phyloP scores from a whole-genome alignment of 1,140 invertebrate species.

The Sinella curviseta region DNA sequence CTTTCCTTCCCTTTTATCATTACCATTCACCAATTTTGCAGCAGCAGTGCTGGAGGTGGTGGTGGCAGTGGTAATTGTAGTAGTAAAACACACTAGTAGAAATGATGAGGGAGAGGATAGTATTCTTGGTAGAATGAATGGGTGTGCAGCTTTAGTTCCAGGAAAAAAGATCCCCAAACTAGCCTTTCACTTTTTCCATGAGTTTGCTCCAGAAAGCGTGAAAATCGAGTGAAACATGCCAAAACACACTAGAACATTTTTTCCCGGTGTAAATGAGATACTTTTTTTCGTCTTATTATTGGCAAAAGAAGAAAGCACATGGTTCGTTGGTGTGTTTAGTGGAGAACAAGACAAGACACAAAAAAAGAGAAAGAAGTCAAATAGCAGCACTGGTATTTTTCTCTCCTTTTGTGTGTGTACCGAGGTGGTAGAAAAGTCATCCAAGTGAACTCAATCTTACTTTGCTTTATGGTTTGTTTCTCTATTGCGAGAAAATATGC shows the following conservation, averaged over 20 bases:
- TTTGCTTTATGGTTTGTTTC: conserved; percentile 2
- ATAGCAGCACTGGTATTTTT: background rate
- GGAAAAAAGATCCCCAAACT: background rate
- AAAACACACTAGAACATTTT: background rate
- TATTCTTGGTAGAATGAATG: too few relatives aligned
- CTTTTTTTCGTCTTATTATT: background rate
- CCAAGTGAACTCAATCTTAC: conserved; percentile 16
- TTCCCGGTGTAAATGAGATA: conserved; percentile 15
- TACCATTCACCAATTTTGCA: background rate
- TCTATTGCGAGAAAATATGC: background rate
- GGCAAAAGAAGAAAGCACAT: background rate
- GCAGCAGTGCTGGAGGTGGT: background rate
- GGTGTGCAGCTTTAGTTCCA: too few relatives aligned
- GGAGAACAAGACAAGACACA: background rate
- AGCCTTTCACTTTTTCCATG: background rate
- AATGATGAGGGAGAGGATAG: too few relatives aligned
- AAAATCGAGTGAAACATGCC: conserved; percentile 12
- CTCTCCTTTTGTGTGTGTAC: background rate
- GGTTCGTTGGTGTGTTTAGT: background rate
- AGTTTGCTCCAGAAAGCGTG: conserved; percentile 10
- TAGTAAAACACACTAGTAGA: too few relatives aligned
- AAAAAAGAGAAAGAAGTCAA: conserved; percentile 5
- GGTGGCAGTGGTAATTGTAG: too few relatives aligned
- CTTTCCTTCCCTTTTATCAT: background rate
- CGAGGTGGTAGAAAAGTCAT: background rate